phyloP scores from a whole-genome alignment of 2,797 vertebrate genomes.

The Cossypha caffra region DNA sequence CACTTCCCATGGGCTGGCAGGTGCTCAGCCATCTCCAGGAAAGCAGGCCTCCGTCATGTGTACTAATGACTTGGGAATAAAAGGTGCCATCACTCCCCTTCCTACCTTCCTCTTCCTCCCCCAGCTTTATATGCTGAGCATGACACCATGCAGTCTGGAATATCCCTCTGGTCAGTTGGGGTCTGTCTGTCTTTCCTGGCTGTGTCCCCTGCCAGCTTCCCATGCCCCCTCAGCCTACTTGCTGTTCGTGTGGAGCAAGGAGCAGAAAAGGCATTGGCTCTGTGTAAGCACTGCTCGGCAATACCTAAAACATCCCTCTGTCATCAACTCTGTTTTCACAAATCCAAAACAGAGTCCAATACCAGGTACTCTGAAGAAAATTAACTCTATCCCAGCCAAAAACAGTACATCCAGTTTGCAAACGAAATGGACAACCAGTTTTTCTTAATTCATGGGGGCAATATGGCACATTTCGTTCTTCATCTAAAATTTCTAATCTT shows the following conservation, averaged over 20 bases:
- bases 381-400: neutral
- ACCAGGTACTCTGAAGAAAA: neutral
- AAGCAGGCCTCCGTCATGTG: neutral
- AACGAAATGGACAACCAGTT: neutral
- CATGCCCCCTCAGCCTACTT: neutral
- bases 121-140: neutral
- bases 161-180: neutral
- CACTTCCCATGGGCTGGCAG: too few species aligned
- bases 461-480: neutral
- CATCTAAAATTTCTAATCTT: neutral
- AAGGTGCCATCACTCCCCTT: neutral
- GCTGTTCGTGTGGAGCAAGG: neutral
- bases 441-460: neutral
- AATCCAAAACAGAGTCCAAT: neutral
- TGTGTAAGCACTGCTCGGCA: neutral
- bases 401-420: neutral
- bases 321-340: neutral
- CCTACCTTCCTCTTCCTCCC: neutral
- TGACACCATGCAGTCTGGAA: neutral
- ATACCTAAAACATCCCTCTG: neutral
- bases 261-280: neutral
- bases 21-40: neutral
- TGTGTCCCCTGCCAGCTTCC: fast-evolving
- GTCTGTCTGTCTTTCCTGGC: neutral
- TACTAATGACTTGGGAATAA: neutral